Evolutionary conservation across 2,888 invertebrate species (phyloP).

Genomic region (Pyrochroa serraticornis): DNA sequence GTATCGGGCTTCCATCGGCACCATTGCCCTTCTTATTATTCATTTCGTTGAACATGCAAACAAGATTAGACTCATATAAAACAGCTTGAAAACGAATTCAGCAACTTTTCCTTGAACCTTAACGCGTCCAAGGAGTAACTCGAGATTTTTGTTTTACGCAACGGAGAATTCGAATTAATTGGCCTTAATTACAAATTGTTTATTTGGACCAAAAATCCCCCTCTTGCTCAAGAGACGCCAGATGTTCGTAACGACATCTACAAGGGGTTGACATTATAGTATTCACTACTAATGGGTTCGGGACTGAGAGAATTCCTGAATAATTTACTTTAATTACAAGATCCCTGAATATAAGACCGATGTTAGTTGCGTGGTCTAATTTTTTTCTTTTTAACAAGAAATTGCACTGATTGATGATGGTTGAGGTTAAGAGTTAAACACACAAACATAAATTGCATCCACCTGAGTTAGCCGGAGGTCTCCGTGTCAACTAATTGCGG

Average conservation of each 20-base stretch:
- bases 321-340: constrained; percentile 26
- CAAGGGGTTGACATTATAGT: constrained; percentile 15
- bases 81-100: background rate
- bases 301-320: constrained; percentile 12
- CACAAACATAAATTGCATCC: constrained; percentile 1
- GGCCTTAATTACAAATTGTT: constrained; percentile 2
- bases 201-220: background rate
- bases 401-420: too few relatives aligned
- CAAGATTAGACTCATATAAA: background rate
- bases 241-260: constrained; percentile 16
- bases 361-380: too few relatives aligned
- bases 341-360: constrained; percentile 6
- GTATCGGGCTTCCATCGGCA: background rate
- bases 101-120: too few relatives aligned
- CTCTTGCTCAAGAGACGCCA: constrained; percentile 1
- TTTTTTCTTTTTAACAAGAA: too few relatives aligned
- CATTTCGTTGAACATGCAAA: background rate
- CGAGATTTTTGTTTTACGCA: background rate
- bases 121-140: background rate
- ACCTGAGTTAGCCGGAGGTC: constrained; percentile 2
- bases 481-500: constrained; percentile 12
- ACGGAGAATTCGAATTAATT: background rate
- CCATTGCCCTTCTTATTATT: background rate
- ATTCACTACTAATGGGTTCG: constrained; percentile 19
- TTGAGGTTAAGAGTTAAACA: background rate